Evolutionary conservation across 1,140 invertebrate species (phyloP), one percentile per base, ranked within the genome.

Genomic region (Daktulosphaira vitifoliae): DNA sequence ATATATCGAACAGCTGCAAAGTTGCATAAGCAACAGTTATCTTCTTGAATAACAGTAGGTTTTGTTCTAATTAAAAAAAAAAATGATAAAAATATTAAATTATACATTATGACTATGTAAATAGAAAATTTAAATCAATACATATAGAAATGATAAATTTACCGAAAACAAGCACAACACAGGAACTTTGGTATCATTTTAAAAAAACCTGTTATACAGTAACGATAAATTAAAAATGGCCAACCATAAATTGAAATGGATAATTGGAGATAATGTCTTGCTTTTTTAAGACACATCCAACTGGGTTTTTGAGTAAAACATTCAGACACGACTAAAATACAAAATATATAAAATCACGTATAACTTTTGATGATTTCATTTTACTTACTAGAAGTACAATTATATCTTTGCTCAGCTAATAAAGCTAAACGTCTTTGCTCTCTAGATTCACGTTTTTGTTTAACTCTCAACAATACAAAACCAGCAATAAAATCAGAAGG

Each of bases 11-110:
- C 82, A 29, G 88, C 90, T 16, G 89, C 88, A 26, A 89, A 83
- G 77, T 91, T 83, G 77, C 91, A 95, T 67, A 89, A 77, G 73
- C 91, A 96, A 74, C 89, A 92, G 76, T 96, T 95, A 76, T 94
- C 91, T 65, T 89, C 86, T 9, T 82, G 77, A 9, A 93, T 82
- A 67, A 82, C 77, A 13, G 81, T 82, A 39, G 82, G 81, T 71
- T 87, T 84, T 29, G 79, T 76, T 68, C 84, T 84, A 73, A 68
- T 73, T 72, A 48, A 62, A 48, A 11, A 48, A 56, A 48, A 48
- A 29, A n/a, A 48, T 20, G 11, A 33, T 48, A 13, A 59, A 42
- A 25, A 33, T 11, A 11, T 33, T 11, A 33, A 33, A n/a, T n/a
- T n/a, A n/a, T n/a, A n/a, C n/a, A n/a, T n/a, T n/a, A n/a, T n/a